Evolutionary conservation across 2,797 vertebrate species (phyloP).

Genomic region (Hoplostethus atlanticus): DNA sequence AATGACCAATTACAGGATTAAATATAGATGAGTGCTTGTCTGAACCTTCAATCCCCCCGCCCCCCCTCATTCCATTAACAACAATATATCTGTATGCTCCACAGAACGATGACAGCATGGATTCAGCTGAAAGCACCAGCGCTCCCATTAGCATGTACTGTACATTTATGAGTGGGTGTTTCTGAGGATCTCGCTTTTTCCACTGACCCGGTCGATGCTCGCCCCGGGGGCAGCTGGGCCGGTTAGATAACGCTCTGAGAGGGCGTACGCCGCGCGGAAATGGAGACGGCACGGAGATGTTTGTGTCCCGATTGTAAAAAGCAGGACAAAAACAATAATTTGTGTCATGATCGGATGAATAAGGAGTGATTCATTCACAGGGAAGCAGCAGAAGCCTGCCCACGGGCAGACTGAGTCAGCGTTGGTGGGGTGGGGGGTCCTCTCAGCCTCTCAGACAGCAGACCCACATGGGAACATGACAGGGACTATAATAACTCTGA

Average conservation of each 20-base stretch:
- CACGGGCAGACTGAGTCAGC: constrained; percentile 46
- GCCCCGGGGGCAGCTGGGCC: neutral
- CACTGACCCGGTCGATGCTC: neutral
- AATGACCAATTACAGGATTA: constrained; percentile 71
- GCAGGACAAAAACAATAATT: constrained; percentile 42
- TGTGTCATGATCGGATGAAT: constrained; percentile 47
- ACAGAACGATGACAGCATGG: constrained; percentile 8
- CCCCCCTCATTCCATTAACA: constrained; percentile 60
- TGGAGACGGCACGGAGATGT: neutral
- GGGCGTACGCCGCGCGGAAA: neutral
- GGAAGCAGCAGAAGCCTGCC: constrained; percentile 58
- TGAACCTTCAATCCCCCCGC: constrained; percentile 4
- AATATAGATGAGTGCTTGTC: constrained; percentile 71
- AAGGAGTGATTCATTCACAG: constrained; percentile 65
- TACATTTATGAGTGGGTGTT: constrained; percentile 1
- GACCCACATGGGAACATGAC: constrained; percentile 13
- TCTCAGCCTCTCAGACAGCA: constrained; percentile 11
- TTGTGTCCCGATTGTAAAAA: constrained; percentile 23
- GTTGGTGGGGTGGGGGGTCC: neutral
- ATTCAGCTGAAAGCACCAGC: constrained; percentile 20
- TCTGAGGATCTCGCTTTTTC: neutral
- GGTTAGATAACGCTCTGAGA: neutral
- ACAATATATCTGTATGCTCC: constrained; percentile 25
- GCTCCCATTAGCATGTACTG: constrained; percentile 29
- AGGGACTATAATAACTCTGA: constrained; percentile 11